Evolutionary conservation across 2,113 vertebrate species (phyloP), one percentile per base, ranked within the genome.

Genomic region (Hyla sarda): DNA sequence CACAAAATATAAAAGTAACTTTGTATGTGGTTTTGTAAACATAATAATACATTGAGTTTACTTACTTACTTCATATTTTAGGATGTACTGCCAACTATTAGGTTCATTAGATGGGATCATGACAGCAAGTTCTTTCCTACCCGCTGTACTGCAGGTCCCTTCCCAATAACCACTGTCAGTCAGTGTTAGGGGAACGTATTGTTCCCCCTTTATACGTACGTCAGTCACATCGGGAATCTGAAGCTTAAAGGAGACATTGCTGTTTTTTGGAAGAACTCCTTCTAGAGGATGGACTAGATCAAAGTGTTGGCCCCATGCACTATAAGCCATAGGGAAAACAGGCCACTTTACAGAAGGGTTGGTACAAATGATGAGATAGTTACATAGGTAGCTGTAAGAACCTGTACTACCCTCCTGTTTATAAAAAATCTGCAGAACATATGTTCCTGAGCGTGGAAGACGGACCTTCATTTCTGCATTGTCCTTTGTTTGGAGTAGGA

Each of bases 331-430:
- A 19, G 90, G 90, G 41, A 89, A 91, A 16, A 75, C 13, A 16
- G 90, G 88, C 90, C 89, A 90, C 21, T 34, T 62, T 23, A 88
- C 87, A 9, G 12, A 83, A 28, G 67, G 25, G 45, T 90, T 88
- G 34, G 54, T 78, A 58, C 90, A 90, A 17, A 80, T 89, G 65
- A 91, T 88, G 16, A 91, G 71, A 77, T 91, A 90, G 84, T 87
- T 90, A 69, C 88, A 88, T 19, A 72, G 30, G 17, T 52, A 86
- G 23, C 82, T 21, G 21, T 88, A 90, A 2, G 56, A 78, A 41
- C 8, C 67, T 4, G 58, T 82, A 19, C 52, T 45, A 0, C 21
- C 19, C 30, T 6, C 30, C 12, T 65, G n/a, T 79, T 82, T 82
- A 23, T 58, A 25, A 77, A 83, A 89, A 37, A 90, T 86, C 1